Evolutionary conservation across 1,140 invertebrate species (phyloP).

Genomic region (Cepaea nemoralis): DNA sequence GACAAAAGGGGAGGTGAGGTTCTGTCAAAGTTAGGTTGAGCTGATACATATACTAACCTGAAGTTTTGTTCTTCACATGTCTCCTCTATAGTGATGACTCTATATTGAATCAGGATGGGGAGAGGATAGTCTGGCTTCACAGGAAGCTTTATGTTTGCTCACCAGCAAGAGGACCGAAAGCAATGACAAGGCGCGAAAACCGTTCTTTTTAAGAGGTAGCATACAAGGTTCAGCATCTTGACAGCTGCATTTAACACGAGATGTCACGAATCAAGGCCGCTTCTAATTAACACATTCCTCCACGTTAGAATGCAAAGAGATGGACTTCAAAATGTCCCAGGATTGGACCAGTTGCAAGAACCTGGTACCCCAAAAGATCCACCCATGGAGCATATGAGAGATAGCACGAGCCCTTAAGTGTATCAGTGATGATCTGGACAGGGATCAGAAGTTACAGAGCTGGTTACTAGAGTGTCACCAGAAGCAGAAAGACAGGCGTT

Average conservation of each 20-base stretch:
- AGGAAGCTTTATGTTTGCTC: neutral
- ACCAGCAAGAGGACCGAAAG: neutral
- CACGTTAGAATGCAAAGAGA: slow-evolving; percentile 60
- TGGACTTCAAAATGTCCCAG: slow-evolving; percentile 51
- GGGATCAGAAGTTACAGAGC: slow-evolving; percentile 64
- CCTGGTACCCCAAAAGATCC: slow-evolving; percentile 66
- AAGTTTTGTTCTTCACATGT: no score
- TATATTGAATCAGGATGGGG: no score
- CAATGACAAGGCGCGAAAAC: slow-evolving; percentile 33
- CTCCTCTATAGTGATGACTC: no score
- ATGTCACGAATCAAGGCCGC: slow-evolving; percentile 65
- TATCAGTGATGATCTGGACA: slow-evolving; percentile 70
- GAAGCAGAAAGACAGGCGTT: slow-evolving; percentile 66
- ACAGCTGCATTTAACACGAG: slow-evolving; percentile 48
- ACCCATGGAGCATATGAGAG: slow-evolving; percentile 66
- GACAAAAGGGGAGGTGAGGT: no score
- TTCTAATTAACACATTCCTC: slow-evolving; percentile 64
- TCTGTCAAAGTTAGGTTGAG: no score
- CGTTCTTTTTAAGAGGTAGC: slow-evolving; percentile 28
- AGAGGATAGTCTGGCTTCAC: neutral
- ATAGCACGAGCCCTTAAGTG: slow-evolving; percentile 62
- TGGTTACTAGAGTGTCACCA: slow-evolving; percentile 62
- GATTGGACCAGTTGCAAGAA: slow-evolving; percentile 58
- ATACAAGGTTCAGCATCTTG: neutral
- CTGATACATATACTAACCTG: no score